A percentile compares a stretch with the other conserved stretches of the same genome.
These are phyloP conservation scores for Hemicentrotus pulcherrimus DNA, from an alignment of 35 echinoderm and acorn worm genomes.

Conservation along the genomic window DNA sequence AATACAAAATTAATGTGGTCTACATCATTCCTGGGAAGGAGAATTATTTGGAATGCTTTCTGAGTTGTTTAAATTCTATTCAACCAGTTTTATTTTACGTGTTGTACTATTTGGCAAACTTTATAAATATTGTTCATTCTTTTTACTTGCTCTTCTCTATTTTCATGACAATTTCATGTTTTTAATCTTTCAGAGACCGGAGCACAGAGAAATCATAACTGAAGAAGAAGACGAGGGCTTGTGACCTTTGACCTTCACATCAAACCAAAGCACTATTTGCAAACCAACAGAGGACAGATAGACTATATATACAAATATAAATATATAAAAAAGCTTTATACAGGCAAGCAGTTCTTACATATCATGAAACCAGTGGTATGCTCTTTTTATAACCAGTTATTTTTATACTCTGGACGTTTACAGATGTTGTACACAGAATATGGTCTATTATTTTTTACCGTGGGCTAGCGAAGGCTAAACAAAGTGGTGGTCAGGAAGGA, in stretches of 20 bases:
- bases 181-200: slow-evolving; percentile 1
- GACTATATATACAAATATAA: not conserved
- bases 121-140: not conserved
- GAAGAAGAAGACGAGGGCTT: slow-evolving; percentile 26
- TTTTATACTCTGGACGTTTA: not conserved
- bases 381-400: slow-evolving; percentile 19
- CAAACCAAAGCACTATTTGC: not conserved
- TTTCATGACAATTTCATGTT: not conserved
- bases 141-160: not conserved
- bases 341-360: not conserved
- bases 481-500: not conserved
- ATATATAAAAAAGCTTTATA: slow-evolving; percentile 15
- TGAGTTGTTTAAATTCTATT: too few relatives aligned
- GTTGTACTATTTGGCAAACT: too few relatives aligned
- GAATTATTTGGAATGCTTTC: too few relatives aligned
- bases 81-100: too few relatives aligned
- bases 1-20: too few relatives aligned
- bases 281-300: not conserved
- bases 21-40: too few relatives aligned
- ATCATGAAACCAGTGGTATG: not conserved
- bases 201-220: slow-evolving; percentile 16
- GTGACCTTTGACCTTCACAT: slow-evolving; percentile 30
- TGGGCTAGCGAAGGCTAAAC: not conserved
- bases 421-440: slow-evolving; percentile 2
- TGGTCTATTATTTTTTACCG: not conserved